Base-by-base conservation (phyloP, 2,113 vertebrate genomes). In the Ophthalmolycus amberensis region DNA sequence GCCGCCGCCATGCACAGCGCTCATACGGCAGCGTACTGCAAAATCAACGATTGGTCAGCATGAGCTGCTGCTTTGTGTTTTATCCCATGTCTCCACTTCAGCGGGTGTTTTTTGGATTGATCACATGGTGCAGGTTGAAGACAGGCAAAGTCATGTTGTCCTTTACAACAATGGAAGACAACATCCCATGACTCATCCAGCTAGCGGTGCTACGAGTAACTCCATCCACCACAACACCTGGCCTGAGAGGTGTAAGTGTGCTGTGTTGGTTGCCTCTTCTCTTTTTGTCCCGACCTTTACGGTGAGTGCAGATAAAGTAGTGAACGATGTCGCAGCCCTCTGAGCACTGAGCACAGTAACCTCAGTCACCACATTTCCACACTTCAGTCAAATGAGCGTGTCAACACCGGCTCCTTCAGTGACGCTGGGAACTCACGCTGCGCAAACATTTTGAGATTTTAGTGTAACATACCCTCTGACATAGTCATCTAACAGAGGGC, bases 271-370 rank as follows among this genome's bases (percentile, higher is more conserved):
- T 34, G 25, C 48, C 18, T 11, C 5, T 9, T 65, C 27, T 34
- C 22, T 65, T 76, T 69, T 29, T 60, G 42, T 27, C 81, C 18
- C 72, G 74, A 81, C 74, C 77, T 83, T 77, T 72, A 60, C 1
- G 20, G 20, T 27, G 59, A 71, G 52, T n/a, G 65, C 58, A 67
- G 46, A 48, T 60, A 50, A 64, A 80, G 79, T 20, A 46, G 32
- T 78, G 74, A 80, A 58, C 83, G 18, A 79, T 58, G 75, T 81
- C 74, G 66, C 46, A 70, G 46, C 40, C 10, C 52, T 44, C 56
- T 62, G 22, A 54, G 59, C 29, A 32, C 52, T 62, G 22, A 54
- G 59, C 29, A 32, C 52, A 40, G 42, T 10, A 20, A 70, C 48
- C 71, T 66, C 44, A 77, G 42, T 11, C 54, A 56, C 16, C 40